phyloP scores from a whole-genome alignment of 2,888 invertebrate species.

The Lasioglossum leucozonium region DNA sequence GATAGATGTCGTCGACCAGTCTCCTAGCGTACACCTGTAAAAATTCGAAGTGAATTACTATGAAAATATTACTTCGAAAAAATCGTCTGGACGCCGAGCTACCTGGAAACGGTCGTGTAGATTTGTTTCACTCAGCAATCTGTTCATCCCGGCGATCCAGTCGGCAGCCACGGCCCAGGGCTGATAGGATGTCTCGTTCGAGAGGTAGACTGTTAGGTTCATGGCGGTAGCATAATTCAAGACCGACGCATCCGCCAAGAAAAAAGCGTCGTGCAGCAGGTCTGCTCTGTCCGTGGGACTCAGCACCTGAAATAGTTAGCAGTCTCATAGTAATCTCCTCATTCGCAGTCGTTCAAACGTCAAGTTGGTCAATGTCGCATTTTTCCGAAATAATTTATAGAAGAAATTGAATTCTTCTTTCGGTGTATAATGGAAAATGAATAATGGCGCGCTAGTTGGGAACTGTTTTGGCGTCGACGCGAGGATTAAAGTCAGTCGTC shows the following conservation, averaged over 20 bases:
- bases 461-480: background rate
- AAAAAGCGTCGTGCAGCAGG: conserved; percentile 68
- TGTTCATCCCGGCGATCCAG: conserved; percentile 64
- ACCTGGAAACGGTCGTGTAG: conserved; percentile 41
- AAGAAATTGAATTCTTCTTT: too few relatives aligned
- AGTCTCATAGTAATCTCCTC: background rate
- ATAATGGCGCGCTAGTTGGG: background rate
- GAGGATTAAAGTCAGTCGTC: background rate
- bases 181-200: conserved; percentile 62
- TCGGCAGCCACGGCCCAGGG: conserved; percentile 67
- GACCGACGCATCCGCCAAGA: conserved; percentile 60
- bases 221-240: conserved; percentile 51
- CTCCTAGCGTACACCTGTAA: conserved; percentile 32
- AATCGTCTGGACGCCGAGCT: background rate
- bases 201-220: conserved; percentile 64
- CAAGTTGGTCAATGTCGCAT: background rate
- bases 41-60: background rate
- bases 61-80: too few relatives aligned
- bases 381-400: background rate
- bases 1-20: conserved; percentile 44
- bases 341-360: background rate
- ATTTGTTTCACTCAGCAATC: conserved; percentile 53
- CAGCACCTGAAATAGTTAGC: conserved; percentile 43
- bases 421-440: background rate
- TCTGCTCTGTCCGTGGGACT: conserved; percentile 65